These are phyloP conservation scores for Pyrgilauda ruficollis DNA, from an alignment of 2,113 vertebrate species.

Conservation along the genomic window DNA sequence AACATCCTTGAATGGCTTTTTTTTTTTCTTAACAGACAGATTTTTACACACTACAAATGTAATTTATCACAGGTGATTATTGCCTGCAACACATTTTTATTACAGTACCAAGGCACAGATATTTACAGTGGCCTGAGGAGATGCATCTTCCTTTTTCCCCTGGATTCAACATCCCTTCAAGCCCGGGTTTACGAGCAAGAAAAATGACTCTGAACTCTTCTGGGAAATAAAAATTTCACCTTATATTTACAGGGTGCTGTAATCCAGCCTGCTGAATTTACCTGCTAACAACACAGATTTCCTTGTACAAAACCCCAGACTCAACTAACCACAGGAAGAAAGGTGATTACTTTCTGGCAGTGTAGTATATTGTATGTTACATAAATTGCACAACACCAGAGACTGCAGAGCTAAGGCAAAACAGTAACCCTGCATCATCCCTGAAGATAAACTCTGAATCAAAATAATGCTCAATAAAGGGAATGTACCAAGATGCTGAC, in stretches of 20 bases:
- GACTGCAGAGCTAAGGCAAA: neutral
- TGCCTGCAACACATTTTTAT: neutral
- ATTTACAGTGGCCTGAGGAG: neutral
- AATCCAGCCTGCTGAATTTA: neutral
- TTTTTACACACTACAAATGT: neutral
- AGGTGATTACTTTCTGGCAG: neutral
- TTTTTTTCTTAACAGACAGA: neutral
- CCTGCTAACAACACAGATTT: neutral
- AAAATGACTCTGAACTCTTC: neutral
- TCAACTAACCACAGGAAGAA: neutral
- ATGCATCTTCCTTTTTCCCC: neutral
- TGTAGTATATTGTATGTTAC: neutral
- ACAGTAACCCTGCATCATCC: neutral
- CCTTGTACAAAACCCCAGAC: neutral
- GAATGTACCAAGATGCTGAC: neutral
- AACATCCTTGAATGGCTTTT: neutral
- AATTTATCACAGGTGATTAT: neutral
- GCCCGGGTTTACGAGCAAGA: neutral
- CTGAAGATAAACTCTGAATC: neutral
- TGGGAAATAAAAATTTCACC: neutral
- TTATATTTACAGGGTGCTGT: neutral
- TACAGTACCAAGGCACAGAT: neutral
- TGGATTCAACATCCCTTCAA: neutral
- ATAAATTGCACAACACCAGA: neutral
- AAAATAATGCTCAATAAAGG: neutral